phyloP scores from a whole-genome alignment of 2,888 invertebrate species.

The Alloplasta piceator region DNA sequence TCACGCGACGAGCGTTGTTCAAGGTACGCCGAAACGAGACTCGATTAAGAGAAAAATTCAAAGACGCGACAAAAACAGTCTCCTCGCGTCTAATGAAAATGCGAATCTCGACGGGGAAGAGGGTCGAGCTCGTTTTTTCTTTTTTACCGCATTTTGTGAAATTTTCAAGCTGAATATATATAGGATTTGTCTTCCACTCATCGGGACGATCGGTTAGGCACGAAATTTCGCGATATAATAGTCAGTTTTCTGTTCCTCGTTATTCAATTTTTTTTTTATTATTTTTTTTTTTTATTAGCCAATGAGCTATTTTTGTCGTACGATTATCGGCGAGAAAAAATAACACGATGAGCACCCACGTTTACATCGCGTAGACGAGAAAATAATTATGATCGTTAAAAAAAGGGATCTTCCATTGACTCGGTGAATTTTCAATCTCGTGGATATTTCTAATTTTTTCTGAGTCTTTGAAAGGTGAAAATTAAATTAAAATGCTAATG shows the following conservation, averaged over 20 bases:
- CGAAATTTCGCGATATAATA: slow-evolving; percentile 81
- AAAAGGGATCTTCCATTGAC: too few relatives aligned
- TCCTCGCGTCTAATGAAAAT: slow-evolving; percentile 2
- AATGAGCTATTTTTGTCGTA: slow-evolving; percentile 69
- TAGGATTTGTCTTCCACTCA: neutral
- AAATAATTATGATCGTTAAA: too few relatives aligned
- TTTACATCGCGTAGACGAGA: too few relatives aligned
- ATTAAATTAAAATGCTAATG: too few relatives aligned
- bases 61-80: slow-evolving; percentile 4
- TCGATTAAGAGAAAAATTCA: slow-evolving; percentile 34
- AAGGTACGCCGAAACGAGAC: slow-evolving; percentile 9
- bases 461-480: too few relatives aligned
- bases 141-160: neutral
- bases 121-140: slow-evolving; percentile 1
- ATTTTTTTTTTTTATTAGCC: slow-evolving; percentile 53
- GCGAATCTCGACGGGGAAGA: slow-evolving; percentile 2
- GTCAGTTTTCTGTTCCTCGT: slow-evolving; percentile 83
- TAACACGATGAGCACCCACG: slow-evolving; percentile 54
- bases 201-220: slow-evolving; percentile 75
- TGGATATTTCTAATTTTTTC: too few relatives aligned
- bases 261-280: slow-evolving; percentile 71
- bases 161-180: neutral
- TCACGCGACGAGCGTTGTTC: slow-evolving; percentile 73
- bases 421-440: too few relatives aligned
- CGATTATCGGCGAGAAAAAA: slow-evolving; percentile 62